Evolutionary conservation across 2,797 vertebrate genomes (phyloP).

Genomic region (Gastrophryne carolinensis): DNA sequence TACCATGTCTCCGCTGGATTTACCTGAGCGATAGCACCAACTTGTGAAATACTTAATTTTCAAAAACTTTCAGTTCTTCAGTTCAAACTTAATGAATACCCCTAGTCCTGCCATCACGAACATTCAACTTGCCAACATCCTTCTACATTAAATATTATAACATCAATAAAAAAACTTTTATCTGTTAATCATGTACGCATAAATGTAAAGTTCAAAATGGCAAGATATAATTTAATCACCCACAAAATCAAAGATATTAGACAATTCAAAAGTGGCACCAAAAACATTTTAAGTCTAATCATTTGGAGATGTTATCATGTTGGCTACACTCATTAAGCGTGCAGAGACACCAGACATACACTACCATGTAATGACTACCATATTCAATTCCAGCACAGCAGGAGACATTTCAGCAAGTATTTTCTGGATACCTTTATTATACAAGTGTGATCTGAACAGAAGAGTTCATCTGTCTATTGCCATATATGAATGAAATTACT

Average conservation of each 20-base stretch:
- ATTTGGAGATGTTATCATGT: neutral
- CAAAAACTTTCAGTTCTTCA: too few species aligned
- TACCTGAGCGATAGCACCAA: too few species aligned
- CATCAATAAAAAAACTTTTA: too few species aligned
- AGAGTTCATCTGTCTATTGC: neutral
- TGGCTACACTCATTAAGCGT: neutral
- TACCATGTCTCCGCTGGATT: too few species aligned
- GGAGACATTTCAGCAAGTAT: neutral
- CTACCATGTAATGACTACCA: neutral
- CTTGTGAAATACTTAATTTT: too few species aligned
- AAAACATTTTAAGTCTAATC: neutral
- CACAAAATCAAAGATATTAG: neutral
- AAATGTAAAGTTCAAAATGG: too few species aligned
- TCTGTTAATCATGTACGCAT: too few species aligned
- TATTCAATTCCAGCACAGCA: constrained; percentile 1
- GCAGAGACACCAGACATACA: neutral
- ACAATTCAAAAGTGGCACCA: neutral
- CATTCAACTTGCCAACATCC: neutral
- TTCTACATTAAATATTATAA: too few species aligned
- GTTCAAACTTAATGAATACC: too few species aligned
- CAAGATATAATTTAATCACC: too few species aligned
- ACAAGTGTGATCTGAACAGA: neutral
- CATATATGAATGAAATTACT: neutral
- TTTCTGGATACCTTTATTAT: neutral
- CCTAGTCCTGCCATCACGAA: too few species aligned